A percentile compares a stretch with the other conserved stretches of the same genome.
These are phyloP conservation scores for Ophioderma brevispina DNA, from an alignment of 35 echinoderm and acorn worm genomes.

Conservation along the genomic window DNA sequence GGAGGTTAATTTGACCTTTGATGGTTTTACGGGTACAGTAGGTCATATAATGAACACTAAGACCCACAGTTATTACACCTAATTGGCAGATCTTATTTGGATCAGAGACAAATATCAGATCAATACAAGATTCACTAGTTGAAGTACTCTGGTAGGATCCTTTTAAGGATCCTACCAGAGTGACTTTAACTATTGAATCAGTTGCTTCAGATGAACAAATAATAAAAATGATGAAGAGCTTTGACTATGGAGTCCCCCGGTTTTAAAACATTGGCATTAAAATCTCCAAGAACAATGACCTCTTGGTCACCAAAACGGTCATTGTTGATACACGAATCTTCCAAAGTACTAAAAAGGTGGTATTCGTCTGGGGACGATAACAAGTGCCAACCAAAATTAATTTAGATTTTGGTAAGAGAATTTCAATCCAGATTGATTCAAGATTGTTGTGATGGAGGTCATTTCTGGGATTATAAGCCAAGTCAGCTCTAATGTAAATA, in stretches of 20 bases:
- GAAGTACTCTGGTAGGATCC: not conserved
- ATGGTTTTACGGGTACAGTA: not conserved
- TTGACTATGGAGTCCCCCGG: not conserved
- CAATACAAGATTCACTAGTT: not conserved
- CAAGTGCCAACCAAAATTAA: not conserved
- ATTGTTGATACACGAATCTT: not conserved
- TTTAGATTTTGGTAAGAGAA: not conserved
- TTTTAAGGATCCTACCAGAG: no score
- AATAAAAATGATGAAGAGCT: not conserved
- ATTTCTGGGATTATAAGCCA: not conserved
- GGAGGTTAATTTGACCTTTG: not conserved
- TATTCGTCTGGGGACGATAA: not conserved
- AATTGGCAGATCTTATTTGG: not conserved
- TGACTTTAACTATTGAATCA: no score
- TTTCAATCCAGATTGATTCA: not conserved
- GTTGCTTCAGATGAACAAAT: not conserved
- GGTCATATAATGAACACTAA: not conserved
- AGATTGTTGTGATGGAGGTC: not conserved
- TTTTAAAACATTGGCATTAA: not conserved
- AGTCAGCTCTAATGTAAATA: not conserved
- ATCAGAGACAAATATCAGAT: slow-evolving; percentile 1
- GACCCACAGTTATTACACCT: not conserved
- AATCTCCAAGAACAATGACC: not conserved
- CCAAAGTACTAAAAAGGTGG: not conserved
- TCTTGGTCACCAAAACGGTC: not conserved